A percentile compares a stretch with the other conserved stretches of the same genome.
These are phyloP conservation scores for Carposina sasakii DNA, from an alignment of 1,140 invertebrate genomes.

Conservation along the genomic window DNA sequence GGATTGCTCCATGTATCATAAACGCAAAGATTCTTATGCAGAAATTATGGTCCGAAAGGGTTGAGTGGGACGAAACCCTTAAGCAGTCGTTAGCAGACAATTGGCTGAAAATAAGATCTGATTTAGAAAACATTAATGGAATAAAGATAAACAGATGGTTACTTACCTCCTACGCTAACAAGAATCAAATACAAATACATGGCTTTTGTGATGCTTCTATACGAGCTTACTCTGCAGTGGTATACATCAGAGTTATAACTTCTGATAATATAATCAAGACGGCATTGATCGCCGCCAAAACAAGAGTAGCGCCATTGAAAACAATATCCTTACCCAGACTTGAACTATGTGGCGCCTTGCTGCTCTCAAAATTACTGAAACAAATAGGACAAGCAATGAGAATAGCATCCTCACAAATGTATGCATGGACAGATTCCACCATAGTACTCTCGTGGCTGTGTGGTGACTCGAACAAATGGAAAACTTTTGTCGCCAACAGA, in stretches of 20 bases:
- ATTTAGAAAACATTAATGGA: background rate
- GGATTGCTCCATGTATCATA: slow-evolving; percentile 34
- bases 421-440: slow-evolving; percentile 50
- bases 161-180: background rate
- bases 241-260: background rate
- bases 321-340: slow-evolving; percentile 32
- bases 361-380: slow-evolving; percentile 18
- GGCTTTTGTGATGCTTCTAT: slow-evolving; percentile 13
- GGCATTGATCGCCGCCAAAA: slow-evolving; percentile 10
- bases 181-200: slow-evolving; percentile 9
- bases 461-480: slow-evolving; percentile 25
- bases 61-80: slow-evolving; percentile 30
- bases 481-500: slow-evolving; percentile 51
- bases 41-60: slow-evolving; percentile 24
- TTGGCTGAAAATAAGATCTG: background rate
- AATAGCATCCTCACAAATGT: slow-evolving; percentile 23
- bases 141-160: background rate
- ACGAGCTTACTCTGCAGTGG: slow-evolving; percentile 7
- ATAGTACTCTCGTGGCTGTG: slow-evolving; percentile 46
- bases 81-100: background rate
- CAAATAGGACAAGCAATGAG: slow-evolving; percentile 19
- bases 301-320: slow-evolving; percentile 42
- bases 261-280: slow-evolving; percentile 14
- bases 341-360: slow-evolving; percentile 35
- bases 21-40: slow-evolving; percentile 43